phyloP scores from a whole-genome alignment of 2,888 invertebrate genomes.

The Machimus atricapillus region DNA sequence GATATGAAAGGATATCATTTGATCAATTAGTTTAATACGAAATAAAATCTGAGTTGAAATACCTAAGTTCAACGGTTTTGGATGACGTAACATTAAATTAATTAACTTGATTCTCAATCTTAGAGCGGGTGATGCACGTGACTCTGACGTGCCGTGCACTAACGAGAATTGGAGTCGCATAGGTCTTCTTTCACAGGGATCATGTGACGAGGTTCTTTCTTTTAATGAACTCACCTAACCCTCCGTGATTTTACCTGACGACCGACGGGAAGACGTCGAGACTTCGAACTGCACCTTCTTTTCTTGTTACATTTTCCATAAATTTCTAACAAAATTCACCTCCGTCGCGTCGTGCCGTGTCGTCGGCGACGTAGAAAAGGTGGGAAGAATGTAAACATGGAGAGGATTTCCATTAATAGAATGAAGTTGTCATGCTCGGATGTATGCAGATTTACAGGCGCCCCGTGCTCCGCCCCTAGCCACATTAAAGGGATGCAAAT shows the following conservation, averaged over 20 bases:
- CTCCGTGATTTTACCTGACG: neutral
- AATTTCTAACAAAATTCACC: neutral
- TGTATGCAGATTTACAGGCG: conserved; percentile 26
- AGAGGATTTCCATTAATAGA: conserved; percentile 24
- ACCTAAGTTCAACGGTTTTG: neutral
- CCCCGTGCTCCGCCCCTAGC: neutral
- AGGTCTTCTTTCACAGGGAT: neutral
- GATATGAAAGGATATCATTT: neutral
- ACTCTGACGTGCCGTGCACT: neutral
- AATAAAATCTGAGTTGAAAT: neutral
- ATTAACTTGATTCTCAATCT: neutral
- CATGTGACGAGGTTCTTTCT: neutral
- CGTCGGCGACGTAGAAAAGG: neutral
- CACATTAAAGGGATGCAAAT: conserved; percentile 29
- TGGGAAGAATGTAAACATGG: neutral
- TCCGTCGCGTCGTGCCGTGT: neutral
- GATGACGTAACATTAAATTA: neutral
- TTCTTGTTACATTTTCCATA: neutral
- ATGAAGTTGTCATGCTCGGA: conserved; percentile 23
- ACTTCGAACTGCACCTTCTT: neutral
- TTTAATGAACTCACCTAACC: neutral
- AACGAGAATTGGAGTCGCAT: neutral
- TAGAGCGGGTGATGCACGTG: neutral
- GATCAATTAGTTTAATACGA: neutral
- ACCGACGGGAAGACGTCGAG: neutral